Evolutionary conservation across 1,140 invertebrate species (phyloP).

Genomic region (Drosophila setifemur): DNA sequence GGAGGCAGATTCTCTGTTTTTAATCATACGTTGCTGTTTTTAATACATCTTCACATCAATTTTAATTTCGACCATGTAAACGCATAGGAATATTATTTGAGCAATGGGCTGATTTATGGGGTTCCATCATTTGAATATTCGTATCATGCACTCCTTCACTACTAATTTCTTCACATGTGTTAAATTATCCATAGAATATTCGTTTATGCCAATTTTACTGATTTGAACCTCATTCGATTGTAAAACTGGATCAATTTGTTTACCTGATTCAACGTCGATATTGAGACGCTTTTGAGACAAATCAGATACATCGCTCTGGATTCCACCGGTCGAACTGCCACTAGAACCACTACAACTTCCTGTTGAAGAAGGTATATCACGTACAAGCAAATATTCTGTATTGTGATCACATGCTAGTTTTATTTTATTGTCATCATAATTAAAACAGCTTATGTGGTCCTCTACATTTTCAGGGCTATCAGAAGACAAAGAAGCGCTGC

Average conservation of each 20-base stretch:
- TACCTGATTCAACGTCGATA: slow-evolving; percentile 5
- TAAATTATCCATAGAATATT: not conserved
- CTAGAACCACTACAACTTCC: slow-evolving; percentile 59
- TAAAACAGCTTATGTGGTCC: slow-evolving; percentile 55
- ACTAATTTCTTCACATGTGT: not conserved
- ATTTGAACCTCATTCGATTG: not conserved
- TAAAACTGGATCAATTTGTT: not conserved
- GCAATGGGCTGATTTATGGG: not conserved
- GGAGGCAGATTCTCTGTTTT: slow-evolving; percentile 94
- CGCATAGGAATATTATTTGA: not conserved
- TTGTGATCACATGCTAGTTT: no score
- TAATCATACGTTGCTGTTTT: slow-evolving; percentile 94
- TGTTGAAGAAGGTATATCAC: slow-evolving; percentile 70
- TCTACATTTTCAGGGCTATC: slow-evolving; percentile 19
- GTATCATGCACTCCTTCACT: not conserved
- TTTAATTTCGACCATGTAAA: not conserved
- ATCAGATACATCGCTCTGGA: slow-evolving; percentile 67
- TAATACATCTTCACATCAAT: slow-evolving; percentile 86
- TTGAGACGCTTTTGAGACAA: slow-evolving; percentile 8
- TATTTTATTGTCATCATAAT: slow-evolving; percentile 40
- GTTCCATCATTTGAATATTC: no score
- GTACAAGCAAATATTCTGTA: no score
- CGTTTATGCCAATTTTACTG: not conserved
- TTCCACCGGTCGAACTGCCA: slow-evolving; percentile 64
- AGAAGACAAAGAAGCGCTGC: no score